Base-by-base conservation (phyloP, 2,888 invertebrate species). In the Rugalucina vietnamica region DNA sequence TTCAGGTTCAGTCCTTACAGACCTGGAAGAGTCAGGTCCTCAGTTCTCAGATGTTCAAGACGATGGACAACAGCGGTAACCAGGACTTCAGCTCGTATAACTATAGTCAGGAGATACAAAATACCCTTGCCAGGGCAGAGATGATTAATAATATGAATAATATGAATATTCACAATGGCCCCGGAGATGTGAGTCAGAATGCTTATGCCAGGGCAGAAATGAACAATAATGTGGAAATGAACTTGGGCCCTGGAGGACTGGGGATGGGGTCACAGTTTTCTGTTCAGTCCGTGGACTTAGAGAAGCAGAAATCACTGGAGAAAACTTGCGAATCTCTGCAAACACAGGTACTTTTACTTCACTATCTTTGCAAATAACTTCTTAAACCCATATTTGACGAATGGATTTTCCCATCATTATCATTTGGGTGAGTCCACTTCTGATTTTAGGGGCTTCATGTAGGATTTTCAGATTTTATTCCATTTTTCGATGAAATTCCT, bases 291-390 rank as follows among this genome's bases (percentile, higher is more conserved):
- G 54, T 86, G n/a, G 92, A 92, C 65, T 72, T 86, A 37, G 87
- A 89, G 74, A 89, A 91, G 73, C 91, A 92, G 34, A 79, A 76
- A 37, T 91, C 93, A 75, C 85, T 94, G 75, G 93, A 93, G 80
- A 91, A 87, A 43, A 92, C 92, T 0, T 94, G 94, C 90, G 90
- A 90, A 24, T 90, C 89, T 81, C 90, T 94, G 8, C 93, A 93
- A 87, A 87, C 89, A 37, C 93, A 94, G 92, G 93, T 93, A 65
- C n/a, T 5, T 54, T 12, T 8, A 8, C 43, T 43, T 43, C 18
- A 8, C 43, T 43, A 43, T 12, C 43, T 43, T 43, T 43, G n/a
- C n/a, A n/a, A n/a, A n/a, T n/a, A n/a, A n/a, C n/a, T n/a, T n/a
- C n/a, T n/a, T n/a, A n/a, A n/a, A n/a, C n/a, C n/a, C n/a, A n/a